Evolutionary conservation across 2,797 vertebrate species (phyloP).

Genomic region (Pangasius macronema): DNA sequence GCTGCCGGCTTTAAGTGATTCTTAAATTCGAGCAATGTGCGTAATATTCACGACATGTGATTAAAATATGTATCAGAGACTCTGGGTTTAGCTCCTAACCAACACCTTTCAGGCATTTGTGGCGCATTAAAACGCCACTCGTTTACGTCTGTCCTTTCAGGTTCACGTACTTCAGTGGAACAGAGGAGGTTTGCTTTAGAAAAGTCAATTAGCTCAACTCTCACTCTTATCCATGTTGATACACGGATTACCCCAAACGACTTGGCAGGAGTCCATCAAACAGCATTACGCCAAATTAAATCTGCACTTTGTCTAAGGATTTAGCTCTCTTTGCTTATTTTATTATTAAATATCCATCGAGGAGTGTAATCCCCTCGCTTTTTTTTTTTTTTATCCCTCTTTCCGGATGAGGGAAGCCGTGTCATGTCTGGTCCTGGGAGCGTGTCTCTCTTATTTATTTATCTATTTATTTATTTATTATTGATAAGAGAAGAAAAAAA

Average conservation of each 20-base stretch:
- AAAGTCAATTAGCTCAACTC: slow-evolving; percentile 60
- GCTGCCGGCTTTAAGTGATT: neutral
- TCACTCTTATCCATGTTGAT: slow-evolving; percentile 67
- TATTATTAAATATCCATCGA: slow-evolving; percentile 68
- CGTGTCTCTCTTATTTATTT: slow-evolving; percentile 12
- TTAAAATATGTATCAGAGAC: neutral
- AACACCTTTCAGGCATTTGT: neutral
- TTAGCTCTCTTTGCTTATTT: slow-evolving; percentile 65
- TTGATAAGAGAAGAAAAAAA: neutral
- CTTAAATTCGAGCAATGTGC: neutral
- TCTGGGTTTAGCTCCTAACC: neutral
- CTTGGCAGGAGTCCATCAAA: slow-evolving; percentile 67
- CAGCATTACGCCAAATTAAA: slow-evolving; percentile 70
- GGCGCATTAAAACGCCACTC: neutral
- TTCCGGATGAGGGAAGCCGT: slow-evolving; percentile 33
- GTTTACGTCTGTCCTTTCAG: slow-evolving; percentile 41
- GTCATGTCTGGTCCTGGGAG: slow-evolving; percentile 14
- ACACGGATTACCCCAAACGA: slow-evolving; percentile 70
- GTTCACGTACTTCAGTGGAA: slow-evolving; percentile 51
- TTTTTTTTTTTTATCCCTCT: slow-evolving; percentile 46
- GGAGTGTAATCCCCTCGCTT: slow-evolving; percentile 67
- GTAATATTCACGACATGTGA: neutral
- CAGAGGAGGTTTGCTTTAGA: slow-evolving; percentile 54
- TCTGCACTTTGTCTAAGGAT: slow-evolving; percentile 71
- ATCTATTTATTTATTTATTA: neutral